Percentiles rank a stretch among this genome's conserved stretches.
Evolutionary conservation across 2,888 invertebrate genomes (phyloP).

Genomic region (Falcaria lacertinaria): DNA sequence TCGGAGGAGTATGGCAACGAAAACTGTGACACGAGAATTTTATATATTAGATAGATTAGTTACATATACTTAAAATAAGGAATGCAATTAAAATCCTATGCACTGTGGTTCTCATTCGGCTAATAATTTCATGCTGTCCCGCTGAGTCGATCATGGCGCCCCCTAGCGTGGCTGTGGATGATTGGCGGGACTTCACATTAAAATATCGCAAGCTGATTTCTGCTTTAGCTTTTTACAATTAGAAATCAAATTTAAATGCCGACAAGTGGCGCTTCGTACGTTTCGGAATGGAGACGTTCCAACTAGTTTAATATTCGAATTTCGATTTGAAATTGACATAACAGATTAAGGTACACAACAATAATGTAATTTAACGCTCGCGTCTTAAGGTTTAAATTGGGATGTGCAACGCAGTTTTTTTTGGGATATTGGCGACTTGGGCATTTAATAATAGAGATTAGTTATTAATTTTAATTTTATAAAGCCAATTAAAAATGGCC

Average conservation of each 20-base stretch:
- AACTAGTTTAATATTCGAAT: conserved; percentile 5
- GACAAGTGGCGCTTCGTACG: background rate
- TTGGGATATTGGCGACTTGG: background rate
- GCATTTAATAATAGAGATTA: conserved; percentile 4
- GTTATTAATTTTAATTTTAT: conserved; percentile 25
- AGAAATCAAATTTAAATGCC: background rate
- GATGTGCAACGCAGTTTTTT: conserved; percentile 3
- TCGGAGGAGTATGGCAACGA: too few relatives aligned
- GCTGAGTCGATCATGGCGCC: conserved; percentile 1
- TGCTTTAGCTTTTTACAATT: background rate
- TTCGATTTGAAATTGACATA: conserved; percentile 5
- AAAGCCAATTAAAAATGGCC: conserved; percentile 36
- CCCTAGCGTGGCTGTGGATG: background rate
- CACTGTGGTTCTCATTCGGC: background rate
- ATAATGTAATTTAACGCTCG: background rate
- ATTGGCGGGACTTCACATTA: conserved; percentile 3
- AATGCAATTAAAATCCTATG: background rate
- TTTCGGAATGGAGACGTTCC: background rate
- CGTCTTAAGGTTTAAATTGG: background rate
- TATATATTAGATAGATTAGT: too few relatives aligned
- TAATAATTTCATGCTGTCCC: background rate
- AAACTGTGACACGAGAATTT: too few relatives aligned
- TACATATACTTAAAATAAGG: too few relatives aligned
- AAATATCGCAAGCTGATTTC: background rate
- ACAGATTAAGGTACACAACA: background rate